Evolutionary conservation across 1,140 invertebrate species (phyloP).

Genomic region (Aricia agestis): DNA sequence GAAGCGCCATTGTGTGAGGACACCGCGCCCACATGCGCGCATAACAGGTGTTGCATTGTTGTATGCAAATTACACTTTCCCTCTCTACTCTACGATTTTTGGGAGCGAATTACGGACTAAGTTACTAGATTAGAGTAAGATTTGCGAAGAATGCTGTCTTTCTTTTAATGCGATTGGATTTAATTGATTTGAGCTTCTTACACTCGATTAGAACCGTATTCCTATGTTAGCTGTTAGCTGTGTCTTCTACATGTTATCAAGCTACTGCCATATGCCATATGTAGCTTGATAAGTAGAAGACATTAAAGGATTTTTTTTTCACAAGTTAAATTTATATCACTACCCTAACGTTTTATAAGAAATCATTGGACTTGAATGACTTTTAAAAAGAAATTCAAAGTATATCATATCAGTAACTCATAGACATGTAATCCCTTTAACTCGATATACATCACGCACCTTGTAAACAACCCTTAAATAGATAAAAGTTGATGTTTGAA

Average conservation of each 20-base stretch:
- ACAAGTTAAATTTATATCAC: no score
- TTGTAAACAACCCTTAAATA: constrained; percentile 9
- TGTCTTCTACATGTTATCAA: no score
- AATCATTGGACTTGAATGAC: no score
- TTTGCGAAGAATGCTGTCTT: background rate
- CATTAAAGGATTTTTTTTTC: no score
- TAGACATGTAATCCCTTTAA: constrained; percentile 7
- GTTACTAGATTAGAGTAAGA: background rate
- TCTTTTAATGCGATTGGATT: background rate
- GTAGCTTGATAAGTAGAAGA: no score
- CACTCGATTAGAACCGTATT: no score
- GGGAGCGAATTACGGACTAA: constrained; percentile 10
- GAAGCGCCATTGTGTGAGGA: constrained; percentile 49
- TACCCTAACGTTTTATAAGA: no score
- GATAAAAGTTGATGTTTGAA: background rate
- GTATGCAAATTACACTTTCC: constrained; percentile 71
- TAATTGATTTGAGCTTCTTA: no score
- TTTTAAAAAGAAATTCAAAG: background rate
- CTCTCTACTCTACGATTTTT: constrained; percentile 42
- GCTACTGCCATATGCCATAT: no score
- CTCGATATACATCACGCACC: constrained; percentile 2
- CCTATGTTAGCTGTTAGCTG: no score
- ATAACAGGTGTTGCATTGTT: constrained; percentile 69
- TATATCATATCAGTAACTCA: background rate
- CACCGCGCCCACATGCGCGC: constrained; percentile 45